Base-by-base conservation (phyloP, 2,888 invertebrate genomes). In the Mythimna ferrago region DNA sequence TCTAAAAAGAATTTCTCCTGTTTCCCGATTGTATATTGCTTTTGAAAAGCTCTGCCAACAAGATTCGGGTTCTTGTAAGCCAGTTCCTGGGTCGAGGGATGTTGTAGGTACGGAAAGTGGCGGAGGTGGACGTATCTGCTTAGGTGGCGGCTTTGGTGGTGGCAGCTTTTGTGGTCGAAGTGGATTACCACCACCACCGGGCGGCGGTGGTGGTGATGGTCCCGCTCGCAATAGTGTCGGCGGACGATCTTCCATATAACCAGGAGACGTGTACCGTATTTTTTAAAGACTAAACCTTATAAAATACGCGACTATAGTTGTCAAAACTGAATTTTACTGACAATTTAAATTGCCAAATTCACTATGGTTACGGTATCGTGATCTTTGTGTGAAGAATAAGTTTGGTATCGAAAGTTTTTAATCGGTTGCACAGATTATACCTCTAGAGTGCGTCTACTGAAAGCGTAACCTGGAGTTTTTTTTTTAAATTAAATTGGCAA, bases 11-110 rank as follows among this genome's bases (percentile, higher is more conserved):
- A 82, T 89, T 9, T 89, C 87, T 41, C 89, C 89, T 0, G 86
- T 85, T 6, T 92, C 78, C 68, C 67, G 90, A 71, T 95, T 79
- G 81, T 95, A 94, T 2, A 93, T 0, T 72, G 75, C 90, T 0
- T 78, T 85, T 9, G 70, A 83, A 48, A 85, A 90, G 65, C 72
- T 86, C 66, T 44, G 0, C 7, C 3, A 1, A 9, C 4, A 16
- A 6, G 21, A 1, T 16, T 26, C 9, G 6, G 21, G n/a, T 41
- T 61, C 61, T 41, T 41, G 3, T 0, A 21, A 1, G 61, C 41
- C 10, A n/a, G 21, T 35, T 2, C 4, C 61, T 6, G 21, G 0
- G 4, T 61, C 56, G n/a, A 10, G 38, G 11, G 83, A 65, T 3
- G 82, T 66, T 4, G 69, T 63, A 19, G 79, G 62, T 9, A 1